Evolutionary conservation across 1,140 invertebrate species (phyloP).

Genomic region (Trachymyrmex cornetzi): DNA sequence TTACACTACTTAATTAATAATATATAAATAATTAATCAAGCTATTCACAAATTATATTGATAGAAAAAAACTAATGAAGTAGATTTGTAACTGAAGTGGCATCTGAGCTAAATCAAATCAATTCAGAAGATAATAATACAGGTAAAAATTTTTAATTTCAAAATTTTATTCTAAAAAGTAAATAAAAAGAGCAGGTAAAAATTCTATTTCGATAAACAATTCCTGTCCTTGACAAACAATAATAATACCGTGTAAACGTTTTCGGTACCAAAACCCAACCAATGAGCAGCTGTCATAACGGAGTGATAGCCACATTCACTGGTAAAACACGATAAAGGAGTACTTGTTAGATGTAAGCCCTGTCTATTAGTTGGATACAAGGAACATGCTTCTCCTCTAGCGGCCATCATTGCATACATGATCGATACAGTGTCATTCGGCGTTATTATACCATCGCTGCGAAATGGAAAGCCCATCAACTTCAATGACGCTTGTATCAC

Average conservation of each 20-base stretch:
- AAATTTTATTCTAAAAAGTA: no score
- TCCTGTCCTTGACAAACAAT: no score
- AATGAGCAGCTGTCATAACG: slow-evolving; percentile 92
- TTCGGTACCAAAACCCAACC: slow-evolving; percentile 94
- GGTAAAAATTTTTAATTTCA: background rate
- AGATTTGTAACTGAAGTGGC: no score
- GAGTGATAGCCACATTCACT: slow-evolving; percentile 97
- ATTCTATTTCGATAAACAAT: no score
- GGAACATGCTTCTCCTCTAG: no score
- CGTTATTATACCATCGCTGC: slow-evolving; percentile 90
- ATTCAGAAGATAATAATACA: no score
- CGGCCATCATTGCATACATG: slow-evolving; percentile 90
- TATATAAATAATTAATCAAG: background rate
- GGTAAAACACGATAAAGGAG: slow-evolving; percentile 90
- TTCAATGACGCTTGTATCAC: slow-evolving; percentile 88
- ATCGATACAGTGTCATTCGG: slow-evolving; percentile 96
- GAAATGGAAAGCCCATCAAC: slow-evolving; percentile 89
- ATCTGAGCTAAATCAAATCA: no score
- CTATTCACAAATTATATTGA: no score
- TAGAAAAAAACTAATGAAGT: no score
- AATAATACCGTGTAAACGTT: slow-evolving; percentile 83
- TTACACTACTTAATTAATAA: background rate
- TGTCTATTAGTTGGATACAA: slow-evolving; percentile 88
- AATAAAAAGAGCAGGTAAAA: no score
- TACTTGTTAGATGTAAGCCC: no score